These are phyloP conservation scores for Cyphomyrus plagiostoma DNA, from an alignment of 2,113 vertebrate genomes.

Conservation along the genomic window DNA sequence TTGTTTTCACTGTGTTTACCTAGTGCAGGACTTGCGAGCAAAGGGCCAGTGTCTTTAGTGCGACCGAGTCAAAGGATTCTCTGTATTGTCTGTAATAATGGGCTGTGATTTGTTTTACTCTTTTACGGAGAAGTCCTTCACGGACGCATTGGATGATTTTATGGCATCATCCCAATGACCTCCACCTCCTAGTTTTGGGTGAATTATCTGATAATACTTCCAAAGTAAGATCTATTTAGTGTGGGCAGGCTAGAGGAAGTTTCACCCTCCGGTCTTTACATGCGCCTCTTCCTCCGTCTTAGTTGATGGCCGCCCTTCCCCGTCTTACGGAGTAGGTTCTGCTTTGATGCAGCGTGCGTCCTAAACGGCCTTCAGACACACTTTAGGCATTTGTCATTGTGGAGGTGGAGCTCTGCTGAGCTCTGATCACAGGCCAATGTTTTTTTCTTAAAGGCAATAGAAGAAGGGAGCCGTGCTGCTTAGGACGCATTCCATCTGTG, in stretches of 20 bases:
- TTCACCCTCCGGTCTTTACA: not conserved
- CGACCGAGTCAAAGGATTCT: not conserved
- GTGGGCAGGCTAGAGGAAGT: not conserved
- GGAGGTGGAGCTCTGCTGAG: not conserved
- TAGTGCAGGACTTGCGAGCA: not conserved
- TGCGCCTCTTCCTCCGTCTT: not conserved
- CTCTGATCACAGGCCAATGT: not conserved
- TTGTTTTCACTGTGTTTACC: not conserved
- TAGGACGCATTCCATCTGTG: conserved; percentile 50
- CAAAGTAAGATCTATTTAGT: not conserved
- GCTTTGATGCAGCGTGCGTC: not conserved
- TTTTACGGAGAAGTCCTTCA: not conserved
- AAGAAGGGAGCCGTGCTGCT: conserved; percentile 32
- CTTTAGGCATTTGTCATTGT: not conserved
- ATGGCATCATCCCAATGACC: not conserved
- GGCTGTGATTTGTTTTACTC: not conserved
- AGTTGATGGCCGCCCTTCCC: not conserved
- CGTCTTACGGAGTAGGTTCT: not conserved
- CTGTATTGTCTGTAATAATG: not conserved
- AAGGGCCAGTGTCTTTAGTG: not conserved
- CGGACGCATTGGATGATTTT: not conserved
- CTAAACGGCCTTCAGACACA: not conserved
- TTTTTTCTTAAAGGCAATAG: conserved; percentile 11
- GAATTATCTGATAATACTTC: not conserved
- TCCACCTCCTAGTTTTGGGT: not conserved